phyloP scores from a whole-genome alignment of 2,113 vertebrate genomes.

The Odontophorus gujanensis region DNA sequence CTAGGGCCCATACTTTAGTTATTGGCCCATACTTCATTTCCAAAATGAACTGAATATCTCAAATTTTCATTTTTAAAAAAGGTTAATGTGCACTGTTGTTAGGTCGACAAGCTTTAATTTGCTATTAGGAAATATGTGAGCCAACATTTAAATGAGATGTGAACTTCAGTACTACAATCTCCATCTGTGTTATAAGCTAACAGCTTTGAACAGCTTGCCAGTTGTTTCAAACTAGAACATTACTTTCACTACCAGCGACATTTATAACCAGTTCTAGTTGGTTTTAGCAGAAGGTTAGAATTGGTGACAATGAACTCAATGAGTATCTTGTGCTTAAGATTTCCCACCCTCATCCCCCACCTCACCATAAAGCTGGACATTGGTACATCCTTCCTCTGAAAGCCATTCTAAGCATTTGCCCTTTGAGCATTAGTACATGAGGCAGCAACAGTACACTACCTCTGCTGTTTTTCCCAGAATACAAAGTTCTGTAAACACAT shows the following conservation, averaged over 20 bases:
- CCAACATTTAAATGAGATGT: background rate
- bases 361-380: background rate
- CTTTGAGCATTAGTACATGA: background rate
- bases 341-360: background rate
- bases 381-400: background rate
- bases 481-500: background rate
- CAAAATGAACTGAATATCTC: background rate
- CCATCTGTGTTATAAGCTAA: background rate
- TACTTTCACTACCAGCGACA: background rate
- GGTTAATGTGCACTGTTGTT: background rate
- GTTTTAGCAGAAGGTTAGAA: background rate
- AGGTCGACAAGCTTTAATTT: background rate
- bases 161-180: background rate
- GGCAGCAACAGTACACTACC: background rate
- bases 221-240: background rate
- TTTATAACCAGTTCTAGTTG: background rate
- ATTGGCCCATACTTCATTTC: background rate
- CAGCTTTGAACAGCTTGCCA: background rate
- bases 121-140: background rate
- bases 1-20: background rate
- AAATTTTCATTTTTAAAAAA: background rate
- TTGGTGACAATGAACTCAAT: background rate
- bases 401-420: background rate
- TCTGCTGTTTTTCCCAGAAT: slow-evolving; percentile 8
- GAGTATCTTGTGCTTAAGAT: no score